A percentile compares a stretch with the other conserved stretches of the same genome.
These are phyloP conservation scores for Sebastes hopkinsi DNA, from an alignment of 2,797 vertebrate species.

Conservation along the genomic window DNA sequence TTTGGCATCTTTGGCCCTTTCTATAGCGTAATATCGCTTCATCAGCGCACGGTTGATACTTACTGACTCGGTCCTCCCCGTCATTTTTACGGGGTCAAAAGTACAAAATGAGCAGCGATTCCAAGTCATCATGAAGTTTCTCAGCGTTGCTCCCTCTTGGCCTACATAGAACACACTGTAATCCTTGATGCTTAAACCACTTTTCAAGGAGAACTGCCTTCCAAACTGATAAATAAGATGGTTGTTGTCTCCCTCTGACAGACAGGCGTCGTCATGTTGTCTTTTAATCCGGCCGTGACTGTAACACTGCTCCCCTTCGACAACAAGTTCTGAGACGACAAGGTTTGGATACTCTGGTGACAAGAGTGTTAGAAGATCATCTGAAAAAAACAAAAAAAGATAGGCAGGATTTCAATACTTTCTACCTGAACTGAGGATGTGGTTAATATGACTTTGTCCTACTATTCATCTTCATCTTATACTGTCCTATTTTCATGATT, in stretches of 20 bases:
- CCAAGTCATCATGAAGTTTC: constrained; percentile 93
- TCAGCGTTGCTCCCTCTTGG: constrained; percentile 82
- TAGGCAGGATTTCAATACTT: neutral
- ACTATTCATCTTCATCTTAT: neutral
- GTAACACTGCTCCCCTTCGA: constrained; percentile 67
- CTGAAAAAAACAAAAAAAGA: constrained; percentile 47
- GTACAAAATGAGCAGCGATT: constrained; percentile 87
- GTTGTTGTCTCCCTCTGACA: constrained; percentile 6
- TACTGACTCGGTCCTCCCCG: constrained; percentile 81
- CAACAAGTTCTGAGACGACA: constrained; percentile 70
- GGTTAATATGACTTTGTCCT: neutral
- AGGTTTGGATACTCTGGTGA: constrained; percentile 77
- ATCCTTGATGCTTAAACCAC: constrained; percentile 61
- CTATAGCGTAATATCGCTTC: constrained; percentile 92
- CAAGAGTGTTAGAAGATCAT: constrained; percentile 64
- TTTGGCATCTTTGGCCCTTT: constrained; percentile 89
- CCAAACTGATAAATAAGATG: constrained; percentile 77
- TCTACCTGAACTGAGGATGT: neutral
- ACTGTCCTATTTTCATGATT: neutral
- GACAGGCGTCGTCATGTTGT: neutral
- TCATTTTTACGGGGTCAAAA: constrained; percentile 84
- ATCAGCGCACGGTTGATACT: constrained; percentile 86
- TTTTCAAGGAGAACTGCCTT: constrained; percentile 71
- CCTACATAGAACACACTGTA: constrained; percentile 84
- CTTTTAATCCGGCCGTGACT: constrained; percentile 36